Evolutionary conservation across 2,113 vertebrate species (phyloP).

Genomic region (Corythaeola cristata): DNA sequence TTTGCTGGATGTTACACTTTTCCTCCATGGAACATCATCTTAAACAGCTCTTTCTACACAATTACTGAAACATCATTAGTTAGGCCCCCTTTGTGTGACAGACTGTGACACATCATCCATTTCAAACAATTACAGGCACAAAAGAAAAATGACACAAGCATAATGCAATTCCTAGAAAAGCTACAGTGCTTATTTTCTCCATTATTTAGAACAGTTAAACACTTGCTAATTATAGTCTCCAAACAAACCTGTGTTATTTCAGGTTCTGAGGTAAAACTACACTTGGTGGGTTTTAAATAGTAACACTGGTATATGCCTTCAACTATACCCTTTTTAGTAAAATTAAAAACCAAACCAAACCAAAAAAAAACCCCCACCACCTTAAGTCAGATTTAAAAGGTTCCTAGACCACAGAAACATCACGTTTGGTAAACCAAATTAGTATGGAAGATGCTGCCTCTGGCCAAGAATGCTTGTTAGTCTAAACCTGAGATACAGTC

Average conservation of each 20-base stretch:
- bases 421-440: not conserved
- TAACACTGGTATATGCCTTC: not conserved
- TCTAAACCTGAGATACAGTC: not conserved
- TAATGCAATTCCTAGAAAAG: slow-evolving; percentile 8
- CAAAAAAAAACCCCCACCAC: not conserved
- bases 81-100: not conserved
- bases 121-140: not conserved
- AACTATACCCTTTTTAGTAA: not conserved
- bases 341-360: not conserved
- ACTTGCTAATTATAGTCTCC: not conserved
- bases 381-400: not conserved
- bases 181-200: not conserved
- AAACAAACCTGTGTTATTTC: not conserved
- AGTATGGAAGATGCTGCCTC: not conserved
- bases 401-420: not conserved
- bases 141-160: not conserved
- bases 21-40: not conserved
- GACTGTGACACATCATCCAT: not conserved
- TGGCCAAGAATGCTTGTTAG: not conserved
- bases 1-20: not conserved
- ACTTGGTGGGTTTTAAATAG: not conserved
- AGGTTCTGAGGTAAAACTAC: not conserved
- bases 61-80: not conserved
- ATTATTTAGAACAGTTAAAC: not conserved
- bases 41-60: not conserved